Base-by-base conservation (phyloP, 2,113 vertebrate genomes). In the Syngnathus floridae region DNA sequence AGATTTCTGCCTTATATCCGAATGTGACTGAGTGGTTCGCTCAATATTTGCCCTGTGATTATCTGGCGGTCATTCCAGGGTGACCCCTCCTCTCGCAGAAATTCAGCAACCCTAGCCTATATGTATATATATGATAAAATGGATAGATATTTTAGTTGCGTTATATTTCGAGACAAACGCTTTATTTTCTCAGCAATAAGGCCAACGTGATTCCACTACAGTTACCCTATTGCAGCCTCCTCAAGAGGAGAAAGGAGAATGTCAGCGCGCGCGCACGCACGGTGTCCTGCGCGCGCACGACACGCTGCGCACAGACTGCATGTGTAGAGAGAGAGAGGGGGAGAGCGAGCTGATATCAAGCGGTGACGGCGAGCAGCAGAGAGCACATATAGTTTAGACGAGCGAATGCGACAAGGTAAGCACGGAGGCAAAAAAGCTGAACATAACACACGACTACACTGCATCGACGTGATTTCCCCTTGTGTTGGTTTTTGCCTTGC, bases 391-490 rank as follows among this genome's bases (percentile, higher is more conserved):
- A 76, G 72, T 78, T 77, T 48, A 65, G 76, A 84, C 74, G 75
- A 73, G 77, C 80, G 79, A 72, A 87, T 79, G 82, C 86, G 80
- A 86, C 85, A 85, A 87, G 84, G 82, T 88, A 86, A 54, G 59
- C 40, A 43, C 40, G 59, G 87, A 61, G 58, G 17, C 46, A 16
- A 43, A 7, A 22, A 36, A 7, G 46, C 7, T 16, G 22, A 31
- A 5, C 61, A 19, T 26, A 26, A 43, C 5, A 31, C n/a, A 58
- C 8, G 56, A 19, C 31, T 40, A 12, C 37, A 59, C n/a, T 17
- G n/a, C 19, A n/a, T 26, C 59, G 21, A 26, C 59, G 59, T 61
- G 31, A 60, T 78, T 76, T 75, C 36, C 8, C n/a, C 1, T 40
- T 41, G n/a, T 54, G n/a, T 21, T 51, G 7, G 5, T 56, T 77